These are phyloP conservation scores for Drusus annulatus DNA, from an alignment of 1,140 invertebrate genomes.

Conservation along the genomic window DNA sequence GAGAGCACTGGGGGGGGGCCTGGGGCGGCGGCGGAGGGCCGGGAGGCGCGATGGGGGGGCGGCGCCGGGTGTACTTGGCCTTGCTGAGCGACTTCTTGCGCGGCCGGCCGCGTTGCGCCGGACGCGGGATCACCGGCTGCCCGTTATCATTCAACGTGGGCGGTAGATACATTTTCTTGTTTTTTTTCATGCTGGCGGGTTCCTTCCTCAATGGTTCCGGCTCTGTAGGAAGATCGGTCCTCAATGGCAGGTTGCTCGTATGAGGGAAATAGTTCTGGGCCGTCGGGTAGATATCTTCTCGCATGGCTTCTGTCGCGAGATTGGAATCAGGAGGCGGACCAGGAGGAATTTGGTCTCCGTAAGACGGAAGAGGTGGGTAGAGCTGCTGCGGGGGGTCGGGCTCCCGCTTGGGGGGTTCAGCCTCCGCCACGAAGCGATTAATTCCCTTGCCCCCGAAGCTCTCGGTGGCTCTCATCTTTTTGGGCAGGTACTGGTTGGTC, in stretches of 20 bases:
- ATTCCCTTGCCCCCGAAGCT: slow-evolving; percentile 64
- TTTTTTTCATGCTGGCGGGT: not conserved
- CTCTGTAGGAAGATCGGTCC: not conserved
- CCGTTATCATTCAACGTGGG: slow-evolving; percentile 64
- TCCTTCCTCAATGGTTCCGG: not conserved
- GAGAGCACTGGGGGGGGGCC: slow-evolving; percentile 44
- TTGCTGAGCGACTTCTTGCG: slow-evolving; percentile 56
- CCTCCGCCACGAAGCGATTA: slow-evolving; percentile 1
- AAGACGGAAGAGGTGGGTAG: not conserved
- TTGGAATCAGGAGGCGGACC: not conserved
- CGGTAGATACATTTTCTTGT: slow-evolving; percentile 62
- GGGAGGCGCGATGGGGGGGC: slow-evolving; percentile 34
- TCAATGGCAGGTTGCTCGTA: not conserved
- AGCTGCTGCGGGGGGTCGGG: slow-evolving; percentile 42
- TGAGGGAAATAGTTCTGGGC: not conserved
- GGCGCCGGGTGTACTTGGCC: slow-evolving; percentile 54
- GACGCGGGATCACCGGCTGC: slow-evolving; percentile 69
- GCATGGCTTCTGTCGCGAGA: not conserved
- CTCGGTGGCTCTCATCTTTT: slow-evolving; percentile 70
- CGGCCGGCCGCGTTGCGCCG: slow-evolving; percentile 59
- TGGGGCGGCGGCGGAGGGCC: slow-evolving; percentile 43
- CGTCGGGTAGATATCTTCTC: not conserved
- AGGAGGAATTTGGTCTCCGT: not conserved
- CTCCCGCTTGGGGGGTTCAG: not conserved
- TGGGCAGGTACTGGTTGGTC: slow-evolving; percentile 66